phyloP scores from a whole-genome alignment of 1,140 invertebrate species.

The Melipona quadrifasciata region DNA sequence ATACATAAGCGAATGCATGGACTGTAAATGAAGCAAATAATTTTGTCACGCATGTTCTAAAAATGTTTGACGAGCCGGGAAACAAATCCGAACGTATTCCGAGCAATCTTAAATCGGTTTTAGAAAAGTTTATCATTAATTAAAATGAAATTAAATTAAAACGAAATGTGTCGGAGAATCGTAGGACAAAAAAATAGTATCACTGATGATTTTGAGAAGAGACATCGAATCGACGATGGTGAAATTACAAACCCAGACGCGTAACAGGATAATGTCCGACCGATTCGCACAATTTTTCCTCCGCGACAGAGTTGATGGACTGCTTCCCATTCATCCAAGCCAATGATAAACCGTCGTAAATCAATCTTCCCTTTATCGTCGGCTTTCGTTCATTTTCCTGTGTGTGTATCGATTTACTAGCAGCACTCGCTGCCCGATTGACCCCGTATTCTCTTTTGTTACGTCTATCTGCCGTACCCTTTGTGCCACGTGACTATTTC shows the following conservation, averaged over 20 bases:
- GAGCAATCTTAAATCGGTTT: too few relatives aligned
- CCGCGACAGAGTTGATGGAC: not conserved
- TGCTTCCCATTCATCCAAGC: constrained; percentile 6
- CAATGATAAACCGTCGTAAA: constrained; percentile 30
- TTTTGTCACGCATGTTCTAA: too few relatives aligned
- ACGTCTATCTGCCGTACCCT: constrained; percentile 8
- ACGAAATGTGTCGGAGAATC: too few relatives aligned
- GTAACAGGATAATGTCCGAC: not conserved
- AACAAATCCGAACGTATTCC: too few relatives aligned
- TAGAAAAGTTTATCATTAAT: too few relatives aligned
- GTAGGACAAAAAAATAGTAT: too few relatives aligned
- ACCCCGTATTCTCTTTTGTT: constrained; percentile 25
- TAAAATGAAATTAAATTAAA: too few relatives aligned
- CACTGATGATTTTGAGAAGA: too few relatives aligned
- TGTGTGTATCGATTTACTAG: constrained; percentile 18
- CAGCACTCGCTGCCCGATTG: constrained; percentile 19
- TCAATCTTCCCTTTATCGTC: constrained; percentile 10
- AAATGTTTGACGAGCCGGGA: too few relatives aligned
- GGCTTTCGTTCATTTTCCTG: constrained; percentile 12
- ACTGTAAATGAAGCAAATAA: too few relatives aligned
- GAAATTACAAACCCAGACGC: not conserved
- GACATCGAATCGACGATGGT: not conserved
- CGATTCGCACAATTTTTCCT: not conserved
- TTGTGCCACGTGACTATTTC: not conserved
- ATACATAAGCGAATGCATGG: too few relatives aligned